These are phyloP conservation scores for Diuraphis noxia DNA, from an alignment of 1,140 invertebrate species.

Conservation along the genomic window DNA sequence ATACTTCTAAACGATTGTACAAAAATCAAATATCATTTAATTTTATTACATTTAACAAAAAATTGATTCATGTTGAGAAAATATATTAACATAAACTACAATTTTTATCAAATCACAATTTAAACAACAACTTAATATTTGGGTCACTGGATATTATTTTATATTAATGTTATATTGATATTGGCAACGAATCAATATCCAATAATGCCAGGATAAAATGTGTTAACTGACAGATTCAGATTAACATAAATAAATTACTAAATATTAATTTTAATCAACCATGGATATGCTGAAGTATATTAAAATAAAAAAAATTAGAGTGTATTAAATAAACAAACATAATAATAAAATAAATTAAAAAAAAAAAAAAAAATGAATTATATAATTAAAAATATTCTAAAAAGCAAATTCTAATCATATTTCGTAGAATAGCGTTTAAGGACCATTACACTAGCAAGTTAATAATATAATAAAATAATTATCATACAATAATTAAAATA, in stretches of 20 bases:
- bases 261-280: neutral
- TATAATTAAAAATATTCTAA: neutral
- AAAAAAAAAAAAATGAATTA: neutral
- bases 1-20: neutral
- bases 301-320: no score
- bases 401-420: neutral
- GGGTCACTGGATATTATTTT: neutral
- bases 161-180: neutral
- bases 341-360: no score
- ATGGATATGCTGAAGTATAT: neutral
- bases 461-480: neutral
- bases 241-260: conserved; percentile 3
- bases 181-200: neutral
- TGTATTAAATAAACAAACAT: no score
- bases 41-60: neutral
- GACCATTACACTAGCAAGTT: neutral
- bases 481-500: neutral
- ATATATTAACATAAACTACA: neutral
- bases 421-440: neutral
- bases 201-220: neutral
- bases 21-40: neutral
- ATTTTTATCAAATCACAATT: neutral
- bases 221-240: neutral
- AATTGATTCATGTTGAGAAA: neutral
- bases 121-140: neutral